A percentile compares a stretch with the other conserved stretches of the same genome.
phyloP scores from a whole-genome alignment of 2,888 invertebrate species.

The Apamea anceps region DNA sequence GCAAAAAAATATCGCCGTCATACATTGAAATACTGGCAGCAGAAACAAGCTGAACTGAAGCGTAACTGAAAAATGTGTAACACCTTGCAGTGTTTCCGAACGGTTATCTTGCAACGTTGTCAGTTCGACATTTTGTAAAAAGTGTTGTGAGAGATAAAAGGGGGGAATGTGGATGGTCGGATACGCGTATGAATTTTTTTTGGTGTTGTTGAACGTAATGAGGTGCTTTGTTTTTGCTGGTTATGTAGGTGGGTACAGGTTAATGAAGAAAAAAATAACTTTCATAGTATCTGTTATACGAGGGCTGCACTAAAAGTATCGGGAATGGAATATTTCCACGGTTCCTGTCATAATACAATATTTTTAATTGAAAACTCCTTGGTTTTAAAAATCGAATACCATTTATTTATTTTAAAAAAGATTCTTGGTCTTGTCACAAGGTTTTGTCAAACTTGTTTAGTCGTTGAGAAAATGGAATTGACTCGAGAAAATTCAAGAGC shows the following conservation, averaged over 20 bases:
- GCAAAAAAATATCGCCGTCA: conserved; percentile 78
- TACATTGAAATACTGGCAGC: conserved; percentile 76
- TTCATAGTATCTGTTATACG: neutral
- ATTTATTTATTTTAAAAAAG: too few relatives aligned
- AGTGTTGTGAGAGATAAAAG: conserved; percentile 57
- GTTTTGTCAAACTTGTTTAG: too few relatives aligned
- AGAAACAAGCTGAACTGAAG: conserved; percentile 77
- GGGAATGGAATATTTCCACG: too few relatives aligned
- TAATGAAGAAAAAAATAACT: neutral
- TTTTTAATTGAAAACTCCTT: too few relatives aligned
- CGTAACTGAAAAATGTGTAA: conserved; percentile 84
- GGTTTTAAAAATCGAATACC: too few relatives aligned
- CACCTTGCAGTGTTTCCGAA: conserved; percentile 82
- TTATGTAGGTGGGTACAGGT: neutral
- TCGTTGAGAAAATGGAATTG: too few relatives aligned
- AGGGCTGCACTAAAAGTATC: too few relatives aligned
- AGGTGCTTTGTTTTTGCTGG: neutral
- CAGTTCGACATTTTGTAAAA: conserved; percentile 67
- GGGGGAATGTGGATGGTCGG: conserved; percentile 19
- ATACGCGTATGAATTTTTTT: conserved; percentile 34
- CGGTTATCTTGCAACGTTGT: conserved; percentile 76
- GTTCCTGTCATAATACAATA: too few relatives aligned
- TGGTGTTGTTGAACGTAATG: neutral
- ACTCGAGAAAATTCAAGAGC: too few relatives aligned
- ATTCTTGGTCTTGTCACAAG: too few relatives aligned